Evolutionary conservation across 2,113 vertebrate genomes (phyloP).

Genomic region (Scortum barcoo): DNA sequence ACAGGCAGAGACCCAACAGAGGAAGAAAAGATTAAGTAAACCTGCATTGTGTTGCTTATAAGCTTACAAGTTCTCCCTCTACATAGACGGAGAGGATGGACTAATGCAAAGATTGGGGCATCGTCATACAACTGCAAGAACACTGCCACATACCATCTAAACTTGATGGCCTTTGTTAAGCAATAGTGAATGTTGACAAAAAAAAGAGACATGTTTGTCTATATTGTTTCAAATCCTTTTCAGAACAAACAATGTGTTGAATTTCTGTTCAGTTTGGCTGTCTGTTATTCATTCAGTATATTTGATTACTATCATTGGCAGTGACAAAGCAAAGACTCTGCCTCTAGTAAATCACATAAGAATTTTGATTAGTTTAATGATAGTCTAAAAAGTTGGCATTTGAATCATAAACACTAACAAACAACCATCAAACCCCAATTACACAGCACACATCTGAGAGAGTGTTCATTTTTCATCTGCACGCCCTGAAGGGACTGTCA

Average conservation of each 20-base stretch:
- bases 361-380: constrained; percentile 73
- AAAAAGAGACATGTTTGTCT: constrained; percentile 16
- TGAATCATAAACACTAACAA: constrained; percentile 57
- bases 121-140: not conserved
- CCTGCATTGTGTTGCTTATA: not conserved
- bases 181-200: not conserved
- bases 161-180: not conserved
- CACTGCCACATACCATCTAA: not conserved
- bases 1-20: not conserved
- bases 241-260: constrained; percentile 40
- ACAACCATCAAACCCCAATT: constrained; percentile 68
- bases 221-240: not conserved
- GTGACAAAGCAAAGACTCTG: constrained; percentile 40
- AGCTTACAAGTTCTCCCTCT: too few relatives aligned
- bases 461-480: constrained; percentile 57
- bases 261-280: constrained; percentile 52
- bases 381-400: constrained; percentile 62
- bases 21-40: not conserved
- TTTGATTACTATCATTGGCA: constrained; percentile 54
- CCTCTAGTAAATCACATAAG: constrained; percentile 43
- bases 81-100: too few relatives aligned
- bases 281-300: constrained; percentile 47
- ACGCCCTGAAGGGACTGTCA: constrained; percentile 43
- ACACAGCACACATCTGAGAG: constrained; percentile 54
- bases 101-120: too few relatives aligned